phyloP scores from a whole-genome alignment of 2,888 invertebrate genomes.

The Hyles lineata region DNA sequence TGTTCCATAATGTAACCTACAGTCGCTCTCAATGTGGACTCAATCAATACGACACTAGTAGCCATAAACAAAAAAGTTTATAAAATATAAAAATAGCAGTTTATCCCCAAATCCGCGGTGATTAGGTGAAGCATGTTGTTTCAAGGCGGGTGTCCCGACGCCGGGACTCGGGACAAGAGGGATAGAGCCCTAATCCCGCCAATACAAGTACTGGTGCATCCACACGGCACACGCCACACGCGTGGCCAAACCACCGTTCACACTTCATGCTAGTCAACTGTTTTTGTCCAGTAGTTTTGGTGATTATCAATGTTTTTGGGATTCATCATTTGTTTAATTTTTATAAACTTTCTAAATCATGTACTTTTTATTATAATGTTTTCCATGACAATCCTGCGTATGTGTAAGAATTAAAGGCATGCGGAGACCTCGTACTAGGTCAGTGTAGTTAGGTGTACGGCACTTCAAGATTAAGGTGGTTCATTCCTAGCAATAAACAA shows the following conservation, averaged over 20 bases:
- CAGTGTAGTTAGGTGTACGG: too few relatives aligned
- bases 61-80: neutral
- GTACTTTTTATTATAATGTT: too few relatives aligned
- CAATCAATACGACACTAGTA: neutral
- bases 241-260: neutral
- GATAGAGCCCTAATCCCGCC: neutral
- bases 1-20: too few relatives aligned
- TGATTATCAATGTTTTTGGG: neutral
- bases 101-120: constrained; percentile 28
- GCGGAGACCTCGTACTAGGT: too few relatives aligned
- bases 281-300: neutral
- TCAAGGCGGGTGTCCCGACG: neutral
- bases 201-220: neutral
- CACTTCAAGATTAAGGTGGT: too few relatives aligned
- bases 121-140: constrained; percentile 24
- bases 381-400: too few relatives aligned
- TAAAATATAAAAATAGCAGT: neutral
- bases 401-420: too few relatives aligned
- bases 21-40: too few relatives aligned
- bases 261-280: neutral
- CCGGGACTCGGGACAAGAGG: neutral
- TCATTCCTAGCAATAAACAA: too few relatives aligned
- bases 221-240: neutral
- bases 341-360: too few relatives aligned
- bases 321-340: too few relatives aligned